These are phyloP conservation scores for Varroa destructor DNA, from an alignment of 1,140 invertebrate genomes.

Conservation along the genomic window DNA sequence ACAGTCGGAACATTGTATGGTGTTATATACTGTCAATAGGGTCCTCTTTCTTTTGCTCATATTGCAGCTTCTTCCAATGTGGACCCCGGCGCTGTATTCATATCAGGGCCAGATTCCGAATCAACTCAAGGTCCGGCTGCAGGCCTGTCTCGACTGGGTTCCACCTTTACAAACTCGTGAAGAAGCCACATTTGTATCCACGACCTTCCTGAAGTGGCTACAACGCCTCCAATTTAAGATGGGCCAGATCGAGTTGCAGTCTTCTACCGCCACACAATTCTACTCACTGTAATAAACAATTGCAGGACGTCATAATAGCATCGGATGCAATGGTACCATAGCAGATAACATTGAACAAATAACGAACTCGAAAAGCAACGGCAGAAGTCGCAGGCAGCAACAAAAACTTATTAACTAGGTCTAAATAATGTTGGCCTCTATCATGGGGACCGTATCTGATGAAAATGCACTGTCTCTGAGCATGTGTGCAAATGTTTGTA, in stretches of 20 bases:
- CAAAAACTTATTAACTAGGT: no score
- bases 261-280: constrained; percentile 74
- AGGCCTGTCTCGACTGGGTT: constrained; percentile 63
- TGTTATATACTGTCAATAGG: no score
- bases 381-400: no score
- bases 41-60: constrained; percentile 30
- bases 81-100: constrained; percentile 75
- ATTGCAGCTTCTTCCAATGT: constrained; percentile 47
- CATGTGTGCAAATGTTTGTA: no score
- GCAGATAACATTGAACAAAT: no score
- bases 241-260: constrained; percentile 91
- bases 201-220: constrained; percentile 62
- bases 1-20: no score
- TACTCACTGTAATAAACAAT: constrained; percentile 54
- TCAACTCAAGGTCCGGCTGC: constrained; percentile 73
- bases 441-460: no score
- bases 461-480: no score
- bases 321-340: no score
- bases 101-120: constrained; percentile 58
- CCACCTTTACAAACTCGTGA: constrained; percentile 41
- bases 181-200: constrained; percentile 38
- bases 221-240: constrained; percentile 92
- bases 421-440: no score
- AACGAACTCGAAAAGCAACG: no score
- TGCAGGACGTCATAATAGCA: no score